Evolutionary conservation across 2,888 invertebrate genomes (phyloP).

Genomic region (Trichopoda pennipes): DNA sequence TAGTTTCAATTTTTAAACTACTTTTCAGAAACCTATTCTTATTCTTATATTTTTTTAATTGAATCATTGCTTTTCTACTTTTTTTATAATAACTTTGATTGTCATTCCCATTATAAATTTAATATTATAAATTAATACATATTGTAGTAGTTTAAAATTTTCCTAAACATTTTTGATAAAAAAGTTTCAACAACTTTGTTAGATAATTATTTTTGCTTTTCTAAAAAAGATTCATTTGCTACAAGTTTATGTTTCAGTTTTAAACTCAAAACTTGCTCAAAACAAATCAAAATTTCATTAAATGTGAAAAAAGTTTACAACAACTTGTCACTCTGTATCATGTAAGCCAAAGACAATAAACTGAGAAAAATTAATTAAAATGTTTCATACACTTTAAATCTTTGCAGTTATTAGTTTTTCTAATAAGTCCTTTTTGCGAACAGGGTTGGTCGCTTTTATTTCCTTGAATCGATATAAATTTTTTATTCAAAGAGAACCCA

Average conservation of each 20-base stretch:
- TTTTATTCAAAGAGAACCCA: no score
- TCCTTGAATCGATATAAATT: no score
- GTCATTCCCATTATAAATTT: slow-evolving; percentile 17
- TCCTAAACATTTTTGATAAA: slow-evolving; percentile 47
- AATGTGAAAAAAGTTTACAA: slow-evolving; percentile 25
- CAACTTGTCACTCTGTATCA: slow-evolving; percentile 20
- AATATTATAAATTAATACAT: no score
- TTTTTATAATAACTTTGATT: slow-evolving; percentile 20
- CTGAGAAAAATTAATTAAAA: neutral
- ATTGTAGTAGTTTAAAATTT: slow-evolving; percentile 21
- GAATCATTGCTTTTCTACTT: slow-evolving; percentile 6
- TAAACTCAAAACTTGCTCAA: slow-evolving; percentile 19
- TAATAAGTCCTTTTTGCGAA: no score
- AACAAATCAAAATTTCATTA: slow-evolving; percentile 30
- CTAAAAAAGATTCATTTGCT: slow-evolving; percentile 19
- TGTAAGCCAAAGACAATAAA: neutral
- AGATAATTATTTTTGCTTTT: slow-evolving; percentile 9
- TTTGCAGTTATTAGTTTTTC: no score
- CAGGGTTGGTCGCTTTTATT: no score
- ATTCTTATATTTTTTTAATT: neutral
- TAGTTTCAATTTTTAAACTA: no score
- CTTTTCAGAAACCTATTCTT: no score
- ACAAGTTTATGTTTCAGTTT: slow-evolving; percentile 25
- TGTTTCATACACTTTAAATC: neutral
- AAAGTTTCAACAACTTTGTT: slow-evolving; percentile 45